A percentile compares a stretch with the other conserved stretches of the same genome.
Evolutionary conservation across 1,140 invertebrate genomes (phyloP).

Genomic region (Melanaphis sacchari): DNA sequence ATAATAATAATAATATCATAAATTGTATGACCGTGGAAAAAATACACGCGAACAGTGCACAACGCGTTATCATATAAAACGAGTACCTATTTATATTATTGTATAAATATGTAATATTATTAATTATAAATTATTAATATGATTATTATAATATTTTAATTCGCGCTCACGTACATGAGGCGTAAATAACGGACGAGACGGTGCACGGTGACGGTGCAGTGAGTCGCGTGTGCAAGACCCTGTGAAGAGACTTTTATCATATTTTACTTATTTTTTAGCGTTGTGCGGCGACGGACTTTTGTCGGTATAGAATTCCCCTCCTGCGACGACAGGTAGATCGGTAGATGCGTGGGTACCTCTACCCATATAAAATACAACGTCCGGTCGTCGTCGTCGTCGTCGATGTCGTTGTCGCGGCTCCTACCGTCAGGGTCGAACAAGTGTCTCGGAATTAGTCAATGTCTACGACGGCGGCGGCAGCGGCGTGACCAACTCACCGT

Average conservation of each 20-base stretch:
- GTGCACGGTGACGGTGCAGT: neutral
- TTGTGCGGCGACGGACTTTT: neutral
- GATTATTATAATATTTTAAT: neutral
- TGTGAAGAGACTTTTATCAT: neutral
- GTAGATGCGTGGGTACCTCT: neutral
- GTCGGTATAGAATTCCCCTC: neutral
- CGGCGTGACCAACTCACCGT: slow-evolving; percentile 54
- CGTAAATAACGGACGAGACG: neutral
- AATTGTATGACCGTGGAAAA: neutral
- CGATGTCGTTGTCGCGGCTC: neutral
- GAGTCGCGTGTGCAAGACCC: neutral
- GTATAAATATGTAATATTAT: neutral
- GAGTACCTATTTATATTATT: neutral
- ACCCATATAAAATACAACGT: neutral
- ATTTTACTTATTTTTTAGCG: slow-evolving; percentile 6
- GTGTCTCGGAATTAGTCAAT: slow-evolving; percentile 26
- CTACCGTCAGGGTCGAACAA: slow-evolving; percentile 46
- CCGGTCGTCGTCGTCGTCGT: neutral
- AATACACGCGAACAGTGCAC: neutral
- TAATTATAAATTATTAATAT: neutral
- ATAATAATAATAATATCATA: slow-evolving; percentile 1
- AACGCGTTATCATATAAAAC: neutral
- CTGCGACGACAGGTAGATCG: neutral
- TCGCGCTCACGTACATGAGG: neutral
- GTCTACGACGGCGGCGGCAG: slow-evolving; percentile 16